Evolutionary conservation across 2,888 invertebrate genomes (phyloP), one percentile per base, ranked within the genome.

Genomic region (Nasonia oneida): DNA sequence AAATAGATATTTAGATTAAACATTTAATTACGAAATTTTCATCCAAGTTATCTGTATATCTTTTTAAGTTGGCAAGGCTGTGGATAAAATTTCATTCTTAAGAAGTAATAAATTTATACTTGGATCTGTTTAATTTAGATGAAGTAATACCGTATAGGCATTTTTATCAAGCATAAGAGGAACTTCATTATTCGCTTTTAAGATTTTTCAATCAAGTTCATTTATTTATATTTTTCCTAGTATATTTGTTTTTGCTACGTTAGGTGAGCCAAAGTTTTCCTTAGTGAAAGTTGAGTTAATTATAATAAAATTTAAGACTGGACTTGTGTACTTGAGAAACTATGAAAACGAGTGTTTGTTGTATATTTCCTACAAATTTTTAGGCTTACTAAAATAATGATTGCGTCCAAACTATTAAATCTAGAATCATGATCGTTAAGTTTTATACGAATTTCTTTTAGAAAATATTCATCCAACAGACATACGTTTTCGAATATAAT

Each of bases 11-110:
- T 39, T 83, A 77, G 18, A 57, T 82, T 57, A 71, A 83, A 83
- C 82, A 71, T 84, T 87, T 81, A 67, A 81, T 81, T 87, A 74
- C 39, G 84, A 81, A 57, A 61, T 87, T 87, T 77, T 74, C 42
- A 83, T 73, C 74, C 81, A 70, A 81, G 84, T 61, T 84, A 74
- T 84, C n/a, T 67, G 85, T 73, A 39, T 74, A 79, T 42, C 57
- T 85, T 61, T 87, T 87, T 86, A 87, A 84, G 85, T 87, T 86
- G 33, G 84, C 57, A 87, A 80, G 86, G 87, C 86, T 87, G 86
- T 86, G 87, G 84, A 84, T 81, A 87, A 77, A 61, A 83, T 67
- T 83, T 82, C 57, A 83, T 80, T 84, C 64, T 84, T 64, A 50
- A 82, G 37, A 81, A 78, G 37, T 79, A 78, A 47, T 81, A 82